These are phyloP conservation scores for Clarias laeviceps DNA, from an alignment of 2,797 vertebrate genomes.

Conservation along the genomic window DNA sequence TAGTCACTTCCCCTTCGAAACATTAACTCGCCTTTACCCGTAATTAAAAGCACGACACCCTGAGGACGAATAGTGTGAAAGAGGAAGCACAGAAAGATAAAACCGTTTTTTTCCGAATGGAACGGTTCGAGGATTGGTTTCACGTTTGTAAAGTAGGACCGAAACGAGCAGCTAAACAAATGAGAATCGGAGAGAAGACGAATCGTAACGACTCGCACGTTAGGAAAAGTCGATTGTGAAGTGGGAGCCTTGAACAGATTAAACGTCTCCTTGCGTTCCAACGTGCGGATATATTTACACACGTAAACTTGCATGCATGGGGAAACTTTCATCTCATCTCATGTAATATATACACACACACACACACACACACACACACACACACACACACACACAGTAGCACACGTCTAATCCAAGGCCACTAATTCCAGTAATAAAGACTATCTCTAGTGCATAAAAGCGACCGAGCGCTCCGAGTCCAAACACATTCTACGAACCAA, in stretches of 20 bases:
- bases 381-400: constrained; percentile 34
- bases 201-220: neutral
- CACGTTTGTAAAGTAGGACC: constrained; percentile 3
- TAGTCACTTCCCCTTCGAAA: constrained; percentile 62
- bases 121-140: neutral
- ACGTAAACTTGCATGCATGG: constrained; percentile 52
- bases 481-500: constrained; percentile 68
- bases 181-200: neutral
- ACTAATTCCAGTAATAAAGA: constrained; percentile 72
- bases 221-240: neutral
- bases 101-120: neutral
- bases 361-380: neutral
- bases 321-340: constrained; percentile 43
- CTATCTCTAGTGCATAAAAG: constrained; percentile 73
- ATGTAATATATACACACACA: neutral
- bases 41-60: constrained; percentile 79
- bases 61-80: constrained; percentile 72
- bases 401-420: constrained; percentile 70
- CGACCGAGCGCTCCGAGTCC: constrained; percentile 53
- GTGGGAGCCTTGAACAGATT: neutral
- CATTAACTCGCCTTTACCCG: constrained; percentile 76
- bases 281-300: constrained; percentile 12
- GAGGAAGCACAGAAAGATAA: constrained; percentile 54
- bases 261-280: constrained; percentile 21
- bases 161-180: neutral